These are phyloP conservation scores for Sarcophaga variegata DNA, from an alignment of 2,888 invertebrate genomes.

Conservation along the genomic window DNA sequence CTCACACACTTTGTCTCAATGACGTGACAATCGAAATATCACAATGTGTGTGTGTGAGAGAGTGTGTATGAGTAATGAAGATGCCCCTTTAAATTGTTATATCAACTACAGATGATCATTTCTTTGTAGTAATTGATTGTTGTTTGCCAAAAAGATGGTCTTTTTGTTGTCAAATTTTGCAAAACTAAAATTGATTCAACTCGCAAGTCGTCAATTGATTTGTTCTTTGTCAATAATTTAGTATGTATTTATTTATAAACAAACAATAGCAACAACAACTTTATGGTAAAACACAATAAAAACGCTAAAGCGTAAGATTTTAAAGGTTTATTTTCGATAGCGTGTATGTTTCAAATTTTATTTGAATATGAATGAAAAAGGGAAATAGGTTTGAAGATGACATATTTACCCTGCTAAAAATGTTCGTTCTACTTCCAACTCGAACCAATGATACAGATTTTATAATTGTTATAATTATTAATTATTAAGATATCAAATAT, in stretches of 20 bases:
- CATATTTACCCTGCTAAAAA: neutral
- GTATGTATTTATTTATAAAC: conserved; percentile 1
- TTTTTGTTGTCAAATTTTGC: neutral
- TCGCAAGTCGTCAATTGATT: conserved; percentile 31
- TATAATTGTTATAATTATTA: too few species aligned
- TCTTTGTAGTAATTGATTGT: conserved; percentile 35
- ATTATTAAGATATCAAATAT: too few species aligned
- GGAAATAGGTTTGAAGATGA: too few species aligned
- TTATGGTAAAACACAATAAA: neutral
- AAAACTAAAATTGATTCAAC: conserved; percentile 3
- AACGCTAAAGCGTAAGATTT: neutral
- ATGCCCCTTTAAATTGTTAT: conserved; percentile 23
- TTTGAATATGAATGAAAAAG: too few species aligned
- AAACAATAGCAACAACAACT: neutral
- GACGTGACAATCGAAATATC: neutral
- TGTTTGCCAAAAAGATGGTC: conserved; percentile 6
- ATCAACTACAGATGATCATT: conserved; percentile 9
- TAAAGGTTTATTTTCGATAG: too few species aligned
- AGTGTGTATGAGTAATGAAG: neutral
- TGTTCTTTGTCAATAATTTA: conserved; percentile 27
- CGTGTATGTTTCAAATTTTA: too few species aligned
- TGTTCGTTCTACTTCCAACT: neutral
- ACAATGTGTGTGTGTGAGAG: neutral
- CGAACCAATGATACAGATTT: too few species aligned
- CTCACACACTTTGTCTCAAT: neutral